Evolutionary conservation across 1,140 invertebrate genomes (phyloP), one percentile per base, ranked within the genome.

Genomic region (Megalonaias nervosa): DNA sequence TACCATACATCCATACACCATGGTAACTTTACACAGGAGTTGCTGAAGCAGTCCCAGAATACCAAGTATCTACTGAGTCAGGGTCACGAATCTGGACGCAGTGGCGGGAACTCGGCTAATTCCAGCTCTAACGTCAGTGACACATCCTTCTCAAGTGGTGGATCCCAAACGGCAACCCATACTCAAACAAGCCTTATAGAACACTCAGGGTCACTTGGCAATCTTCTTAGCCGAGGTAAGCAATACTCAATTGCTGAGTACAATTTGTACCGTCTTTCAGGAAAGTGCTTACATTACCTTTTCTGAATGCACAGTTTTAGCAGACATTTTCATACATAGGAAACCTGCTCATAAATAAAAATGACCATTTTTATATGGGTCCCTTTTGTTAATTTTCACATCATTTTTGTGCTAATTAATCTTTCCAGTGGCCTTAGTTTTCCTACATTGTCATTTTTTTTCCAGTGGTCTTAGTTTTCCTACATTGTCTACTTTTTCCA

Each of bases 41-140:
- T 89, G 19, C 80, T 87, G 59, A 89, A 89, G 75, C 88, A 89
- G 75, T 83, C 84, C 31, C 88, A 89, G 79, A 89, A 89, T 65
- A 88, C 88, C 13, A 89, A 89, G 74, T 89, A 84, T 67, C 79
- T 89, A 62, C 74, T 89, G 14, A 84, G 84, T 58, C 86, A 88
- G 58, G 84, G 84, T 57, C 75, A 82, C 31, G 76, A 75, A 65
- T 57, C 59, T 26, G 75, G 74, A 68, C 77, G 80, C 58, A 74
- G 74, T 48, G 56, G 77, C 21, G 80, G 75, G 16, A 71, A 59
- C 56, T 75, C 75, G 26, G 69, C 64, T 16, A 82, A 84, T 70
- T 79, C 76, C 5, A 83, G 75, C 66, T 84, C 82, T 73, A 87
- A 85, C 67, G 71, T 88, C 6, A 88, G 86, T 82, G 85, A 88